Evolutionary conservation across 2,888 invertebrate species (phyloP).

Genomic region (Stenoptilia bipunctidactyla): DNA sequence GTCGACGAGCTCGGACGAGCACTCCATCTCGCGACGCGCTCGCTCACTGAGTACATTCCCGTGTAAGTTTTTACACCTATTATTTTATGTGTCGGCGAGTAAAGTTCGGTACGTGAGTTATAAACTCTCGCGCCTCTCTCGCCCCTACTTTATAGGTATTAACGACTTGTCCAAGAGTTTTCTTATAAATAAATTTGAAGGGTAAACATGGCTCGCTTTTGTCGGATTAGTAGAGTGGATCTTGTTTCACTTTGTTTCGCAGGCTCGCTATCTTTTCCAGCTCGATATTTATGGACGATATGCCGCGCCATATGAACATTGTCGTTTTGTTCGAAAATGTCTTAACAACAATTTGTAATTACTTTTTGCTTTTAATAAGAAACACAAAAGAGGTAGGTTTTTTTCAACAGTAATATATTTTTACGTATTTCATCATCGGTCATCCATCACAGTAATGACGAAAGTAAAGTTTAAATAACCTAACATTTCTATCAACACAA

Average conservation of each 20-base stretch:
- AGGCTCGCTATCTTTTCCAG: slow-evolving; percentile 57
- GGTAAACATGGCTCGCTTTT: slow-evolving; percentile 71
- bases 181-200: slow-evolving; percentile 73
- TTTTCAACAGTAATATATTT: too few relatives aligned
- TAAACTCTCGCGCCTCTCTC: slow-evolving; percentile 70
- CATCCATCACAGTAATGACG: too few relatives aligned
- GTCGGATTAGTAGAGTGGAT: slow-evolving; percentile 71
- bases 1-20: slow-evolving; percentile 16
- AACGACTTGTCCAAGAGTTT: slow-evolving; percentile 72
- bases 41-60: slow-evolving; percentile 70
- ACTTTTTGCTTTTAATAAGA: too few relatives aligned
- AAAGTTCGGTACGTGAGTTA: slow-evolving; percentile 73
- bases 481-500: slow-evolving; percentile 25
- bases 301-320: background rate
- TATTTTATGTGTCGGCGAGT: slow-evolving; percentile 72
- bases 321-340: background rate
- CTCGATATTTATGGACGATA: slow-evolving; percentile 45
- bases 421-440: too few relatives aligned
- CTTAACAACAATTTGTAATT: too few relatives aligned
- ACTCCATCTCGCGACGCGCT: slow-evolving; percentile 62
- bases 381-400: too few relatives aligned
- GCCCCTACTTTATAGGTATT: slow-evolving; percentile 73
- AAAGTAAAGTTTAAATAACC: too few relatives aligned
- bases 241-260: slow-evolving; percentile 70
- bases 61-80: slow-evolving; percentile 72